A percentile compares a stretch with the other conserved stretches of the same genome.
Evolutionary conservation across 2,888 invertebrate species (phyloP).

Genomic region (Serrognathus titanus): DNA sequence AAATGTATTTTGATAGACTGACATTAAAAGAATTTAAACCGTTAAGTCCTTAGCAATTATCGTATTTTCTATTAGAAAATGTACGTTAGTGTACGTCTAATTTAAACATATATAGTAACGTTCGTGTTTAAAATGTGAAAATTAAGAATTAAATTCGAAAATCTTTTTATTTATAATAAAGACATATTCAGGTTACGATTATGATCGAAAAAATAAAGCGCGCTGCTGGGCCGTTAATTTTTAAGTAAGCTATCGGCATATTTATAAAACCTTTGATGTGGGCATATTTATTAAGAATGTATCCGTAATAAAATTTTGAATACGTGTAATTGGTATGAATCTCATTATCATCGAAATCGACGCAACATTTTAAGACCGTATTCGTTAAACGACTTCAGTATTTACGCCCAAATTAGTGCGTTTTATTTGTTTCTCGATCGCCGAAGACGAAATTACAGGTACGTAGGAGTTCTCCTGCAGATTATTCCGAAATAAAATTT

Average conservation of each 20-base stretch:
- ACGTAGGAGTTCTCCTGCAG: conserved; percentile 5
- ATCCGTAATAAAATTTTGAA: neutral
- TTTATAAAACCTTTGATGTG: neutral
- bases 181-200: no score
- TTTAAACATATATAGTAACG: neutral
- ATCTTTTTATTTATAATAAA: no score
- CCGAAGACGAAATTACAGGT: neutral
- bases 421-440: neutral
- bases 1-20: no score
- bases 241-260: no score
- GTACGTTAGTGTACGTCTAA: neutral
- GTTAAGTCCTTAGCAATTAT: no score
- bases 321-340: neutral
- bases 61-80: no score
- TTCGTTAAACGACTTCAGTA: neutral
- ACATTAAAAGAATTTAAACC: no score
- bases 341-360: conserved; percentile 4
- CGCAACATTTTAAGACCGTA: conserved; percentile 1
- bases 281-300: neutral
- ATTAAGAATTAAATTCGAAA: no score
- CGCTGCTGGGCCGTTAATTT: no score
- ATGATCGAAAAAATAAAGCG: no score
- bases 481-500: conserved; percentile 16
- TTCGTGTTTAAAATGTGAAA: neutral
- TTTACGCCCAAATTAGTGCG: neutral